Base-by-base conservation (phyloP, 2,888 invertebrate species). In the Heliconius hortense region DNA sequence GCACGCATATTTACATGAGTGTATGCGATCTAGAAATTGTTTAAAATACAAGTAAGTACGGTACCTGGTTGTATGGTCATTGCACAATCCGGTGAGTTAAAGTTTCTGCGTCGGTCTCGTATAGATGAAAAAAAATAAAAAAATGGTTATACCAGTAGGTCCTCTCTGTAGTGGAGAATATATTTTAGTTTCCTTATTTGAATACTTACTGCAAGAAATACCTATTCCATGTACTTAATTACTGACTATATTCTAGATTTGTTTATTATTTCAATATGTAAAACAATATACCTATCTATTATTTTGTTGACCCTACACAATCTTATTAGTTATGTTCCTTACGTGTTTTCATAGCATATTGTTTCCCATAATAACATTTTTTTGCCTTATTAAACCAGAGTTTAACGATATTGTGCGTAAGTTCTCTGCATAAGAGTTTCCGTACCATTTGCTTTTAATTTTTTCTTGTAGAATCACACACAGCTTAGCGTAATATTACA, bases 271-370 rank as follows among this genome's bases (percentile, higher is more conserved):
- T n/a, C 3, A 64, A 66, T 66, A 39, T 39, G 39, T 66, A 39
- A 82, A 78, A 13, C 10, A 28, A 13, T 56, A 64, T 76, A 59
- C 24, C 26, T 28, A 31, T 39, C n/a, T 28, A 31, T 39, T 18
- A 1, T 72, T 28, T 67, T 60, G 26, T 53, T 68, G 68, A 56
- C 68, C 1, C n/a, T 63, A 69, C 72, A 68, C 53, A 31, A 56
- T 56, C 56, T 69, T 56, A 69, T n/a, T 56, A 56, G 69, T 69
- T 35, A 69, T n/a, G 56, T 31, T 31, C 31, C 56, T 69, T 69
- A 31, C 28, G 31, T 69, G 56, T 69, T 69, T 69, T 69, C 31
- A 31, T 13, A 56, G 21, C 53, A 28, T 69, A n/a, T 69, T 56
- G 48, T n/a, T 31, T 56, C n/a, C 53, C n/a, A 69, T 69, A 69